phyloP scores from a whole-genome alignment of 2,797 vertebrate species.

The Telmatherina bonti region DNA sequence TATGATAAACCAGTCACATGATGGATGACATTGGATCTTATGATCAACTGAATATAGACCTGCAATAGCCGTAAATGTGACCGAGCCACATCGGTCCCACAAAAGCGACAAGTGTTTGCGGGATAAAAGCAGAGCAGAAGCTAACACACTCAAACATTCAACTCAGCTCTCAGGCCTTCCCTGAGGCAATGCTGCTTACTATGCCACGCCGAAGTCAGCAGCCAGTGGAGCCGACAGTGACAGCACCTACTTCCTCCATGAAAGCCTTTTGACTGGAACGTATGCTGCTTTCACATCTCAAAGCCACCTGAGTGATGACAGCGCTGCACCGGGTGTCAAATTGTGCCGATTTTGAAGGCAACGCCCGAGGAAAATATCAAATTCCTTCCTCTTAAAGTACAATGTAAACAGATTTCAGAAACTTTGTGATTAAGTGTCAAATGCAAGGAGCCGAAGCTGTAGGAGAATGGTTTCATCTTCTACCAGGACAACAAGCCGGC shows the following conservation, averaged over 20 bases:
- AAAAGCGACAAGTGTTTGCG: constrained; percentile 43
- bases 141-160: constrained; percentile 40
- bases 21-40: constrained; percentile 62
- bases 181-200: constrained; percentile 19
- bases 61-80: constrained; percentile 8
- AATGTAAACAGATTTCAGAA: background rate
- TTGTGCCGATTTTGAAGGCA: background rate
- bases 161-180: constrained; percentile 41
- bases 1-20: constrained; percentile 64
- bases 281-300: constrained; percentile 20
- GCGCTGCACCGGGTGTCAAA: constrained; percentile 2
- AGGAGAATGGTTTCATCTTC: background rate
- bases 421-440: background rate
- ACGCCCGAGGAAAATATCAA: background rate
- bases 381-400: background rate
- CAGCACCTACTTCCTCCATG: constrained; percentile 36
- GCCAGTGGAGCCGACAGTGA: constrained; percentile 27
- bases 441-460: background rate
- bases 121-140: constrained; percentile 15
- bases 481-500: background rate
- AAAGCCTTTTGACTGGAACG: constrained; percentile 28
- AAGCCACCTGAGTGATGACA: constrained; percentile 17
- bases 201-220: constrained; percentile 13
- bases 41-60: constrained; percentile 45
- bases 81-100: background rate